Conservation (phyloP, 1,140 invertebrate species). For the Artemia franciscana region DNA sequence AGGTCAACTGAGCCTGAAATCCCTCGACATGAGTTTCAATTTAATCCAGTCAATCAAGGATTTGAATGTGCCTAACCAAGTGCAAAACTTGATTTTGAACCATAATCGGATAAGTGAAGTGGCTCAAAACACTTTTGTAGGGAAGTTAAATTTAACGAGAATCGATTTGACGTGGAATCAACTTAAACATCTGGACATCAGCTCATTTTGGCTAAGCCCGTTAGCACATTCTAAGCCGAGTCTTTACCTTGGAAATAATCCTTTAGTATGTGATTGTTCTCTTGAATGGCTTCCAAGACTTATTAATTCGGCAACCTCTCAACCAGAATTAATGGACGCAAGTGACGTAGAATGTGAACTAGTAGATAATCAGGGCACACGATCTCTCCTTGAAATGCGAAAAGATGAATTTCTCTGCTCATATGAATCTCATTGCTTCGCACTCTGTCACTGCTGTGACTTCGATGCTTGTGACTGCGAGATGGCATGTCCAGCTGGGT, state of each 20-base stretch:
- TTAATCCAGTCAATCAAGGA: constrained; percentile 49
- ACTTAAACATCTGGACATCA: constrained; percentile 50
- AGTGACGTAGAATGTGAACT: constrained; percentile 46
- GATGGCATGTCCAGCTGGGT: constrained; percentile 76
- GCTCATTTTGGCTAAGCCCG: constrained; percentile 44
- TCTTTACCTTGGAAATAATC: constrained; percentile 67
- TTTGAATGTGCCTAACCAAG: constrained; percentile 60
- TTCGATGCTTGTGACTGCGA: constrained; percentile 86
- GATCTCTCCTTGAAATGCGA: constrained; percentile 28
- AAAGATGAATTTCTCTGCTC: constrained; percentile 64
- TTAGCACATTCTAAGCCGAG: constrained; percentile 47
- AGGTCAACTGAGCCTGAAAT: constrained; percentile 30
- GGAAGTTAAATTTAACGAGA: constrained; percentile 53
- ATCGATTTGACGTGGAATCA: constrained; percentile 74
- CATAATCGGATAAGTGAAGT: constrained; percentile 61
- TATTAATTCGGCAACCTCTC: constrained; percentile 42
- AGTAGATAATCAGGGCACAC: constrained; percentile 21
- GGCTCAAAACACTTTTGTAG: constrained; percentile 55
- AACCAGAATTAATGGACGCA: constrained; percentile 62
- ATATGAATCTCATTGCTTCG: constrained; percentile 78
- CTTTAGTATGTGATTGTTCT: constrained; percentile 69
- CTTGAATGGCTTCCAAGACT: constrained; percentile 74
- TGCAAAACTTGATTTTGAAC: constrained; percentile 66
- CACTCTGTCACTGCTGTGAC: constrained; percentile 76
- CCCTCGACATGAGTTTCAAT: constrained; percentile 65